phyloP scores from a whole-genome alignment of 30 jellyfish, hydroid and myxozoan species.

The Turritopsis dohrnii region DNA sequence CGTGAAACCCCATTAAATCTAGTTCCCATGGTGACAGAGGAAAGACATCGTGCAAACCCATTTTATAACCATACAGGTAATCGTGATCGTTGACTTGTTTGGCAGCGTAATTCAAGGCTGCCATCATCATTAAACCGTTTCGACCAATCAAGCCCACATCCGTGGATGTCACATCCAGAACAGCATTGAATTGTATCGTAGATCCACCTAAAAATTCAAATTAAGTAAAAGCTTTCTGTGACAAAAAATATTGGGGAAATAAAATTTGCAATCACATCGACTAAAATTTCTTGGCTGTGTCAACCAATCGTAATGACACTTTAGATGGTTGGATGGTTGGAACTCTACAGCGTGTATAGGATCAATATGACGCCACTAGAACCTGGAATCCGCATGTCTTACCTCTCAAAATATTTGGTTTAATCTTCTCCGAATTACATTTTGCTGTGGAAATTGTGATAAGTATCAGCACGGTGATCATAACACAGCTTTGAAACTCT shows the following conservation, averaged over 20 bases:
- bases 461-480: neutral
- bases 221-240: neutral
- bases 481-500: neutral
- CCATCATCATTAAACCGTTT: constrained; percentile 2
- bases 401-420: neutral
- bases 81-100: neutral
- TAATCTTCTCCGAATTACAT: neutral
- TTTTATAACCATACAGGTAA: constrained; percentile 2
- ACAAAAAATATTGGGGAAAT: neutral
- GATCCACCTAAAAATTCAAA: neutral
- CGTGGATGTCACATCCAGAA: neutral
- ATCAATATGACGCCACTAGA: no score
- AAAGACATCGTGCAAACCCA: neutral
- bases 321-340: no score
- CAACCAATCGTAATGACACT: no score
- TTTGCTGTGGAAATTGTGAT: neutral
- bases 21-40: neutral
- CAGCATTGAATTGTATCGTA: neutral
- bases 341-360: no score
- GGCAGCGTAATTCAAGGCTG: neutral
- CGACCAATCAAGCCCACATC: neutral
- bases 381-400: neutral
- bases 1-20: neutral
- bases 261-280: no score
- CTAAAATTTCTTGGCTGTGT: no score